Evolutionary conservation across 2,113 vertebrate species (phyloP).

Genomic region (Myotis yumanensis): DNA sequence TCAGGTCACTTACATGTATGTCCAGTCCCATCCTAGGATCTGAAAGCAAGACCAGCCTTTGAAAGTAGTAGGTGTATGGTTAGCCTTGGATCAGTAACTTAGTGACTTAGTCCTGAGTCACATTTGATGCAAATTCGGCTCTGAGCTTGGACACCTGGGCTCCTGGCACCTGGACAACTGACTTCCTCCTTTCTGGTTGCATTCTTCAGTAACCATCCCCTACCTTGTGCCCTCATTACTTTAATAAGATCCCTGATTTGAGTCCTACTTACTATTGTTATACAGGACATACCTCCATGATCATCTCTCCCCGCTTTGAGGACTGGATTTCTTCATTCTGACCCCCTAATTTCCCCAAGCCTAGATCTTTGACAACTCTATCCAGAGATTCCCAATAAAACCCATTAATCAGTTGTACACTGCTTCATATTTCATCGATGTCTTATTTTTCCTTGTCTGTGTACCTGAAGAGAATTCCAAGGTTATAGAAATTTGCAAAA

Average conservation of each 20-base stretch:
- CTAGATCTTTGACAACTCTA: neutral
- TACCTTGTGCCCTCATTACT: neutral
- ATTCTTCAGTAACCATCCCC: neutral
- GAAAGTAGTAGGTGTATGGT: neutral
- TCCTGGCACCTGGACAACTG: neutral
- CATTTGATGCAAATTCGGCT: neutral
- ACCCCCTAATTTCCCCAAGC: neutral
- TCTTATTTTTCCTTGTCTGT: neutral
- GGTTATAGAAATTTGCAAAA: neutral
- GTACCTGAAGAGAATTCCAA: neutral
- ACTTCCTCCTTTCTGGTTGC: neutral
- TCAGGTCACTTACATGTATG: neutral
- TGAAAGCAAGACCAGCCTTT: neutral
- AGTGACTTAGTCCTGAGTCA: neutral
- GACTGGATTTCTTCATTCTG: neutral
- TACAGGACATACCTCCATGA: neutral
- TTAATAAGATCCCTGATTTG: neutral
- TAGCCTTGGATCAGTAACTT: neutral
- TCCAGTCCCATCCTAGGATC: neutral
- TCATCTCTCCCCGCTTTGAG: neutral
- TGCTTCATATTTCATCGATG: neutral
- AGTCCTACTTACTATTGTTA: neutral
- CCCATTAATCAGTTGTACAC: neutral
- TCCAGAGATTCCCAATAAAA: neutral
- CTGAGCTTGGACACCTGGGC: neutral